These are phyloP conservation scores for Anhinga rufa DNA, from an alignment of 2,113 vertebrate species.

Conservation along the genomic window DNA sequence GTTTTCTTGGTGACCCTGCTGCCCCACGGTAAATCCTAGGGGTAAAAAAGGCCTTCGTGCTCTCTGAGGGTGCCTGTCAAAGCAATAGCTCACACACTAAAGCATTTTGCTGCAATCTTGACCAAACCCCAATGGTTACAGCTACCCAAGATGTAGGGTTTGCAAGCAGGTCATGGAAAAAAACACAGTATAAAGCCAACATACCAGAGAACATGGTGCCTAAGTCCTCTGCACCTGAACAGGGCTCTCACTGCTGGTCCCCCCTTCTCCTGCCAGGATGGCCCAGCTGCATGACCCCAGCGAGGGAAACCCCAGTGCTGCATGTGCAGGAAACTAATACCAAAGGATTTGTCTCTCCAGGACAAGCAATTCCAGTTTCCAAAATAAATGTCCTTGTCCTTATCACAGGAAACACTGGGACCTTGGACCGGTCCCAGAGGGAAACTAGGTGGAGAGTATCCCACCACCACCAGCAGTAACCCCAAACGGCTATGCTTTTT, in stretches of 20 bases:
- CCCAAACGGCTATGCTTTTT: not conserved
- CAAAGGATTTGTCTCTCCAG: not conserved
- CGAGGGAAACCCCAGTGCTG: not conserved
- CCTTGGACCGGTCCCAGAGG: not conserved
- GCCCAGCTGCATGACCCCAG: not conserved
- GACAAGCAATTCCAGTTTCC: not conserved
- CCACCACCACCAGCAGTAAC: not conserved
- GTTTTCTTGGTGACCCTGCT: not conserved
- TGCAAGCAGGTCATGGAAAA: not conserved
- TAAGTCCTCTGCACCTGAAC: not conserved
- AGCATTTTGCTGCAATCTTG: not conserved
- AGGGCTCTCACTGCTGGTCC: not conserved
- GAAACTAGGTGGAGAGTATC: not conserved
- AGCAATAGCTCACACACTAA: not conserved
- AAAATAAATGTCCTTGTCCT: not conserved
- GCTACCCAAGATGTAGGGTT: not conserved
- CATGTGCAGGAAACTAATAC: not conserved
- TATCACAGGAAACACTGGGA: not conserved
- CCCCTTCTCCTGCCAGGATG: rapidly evolving
- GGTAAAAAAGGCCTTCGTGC: not conserved
- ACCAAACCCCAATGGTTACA: not conserved
- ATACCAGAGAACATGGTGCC: not conserved
- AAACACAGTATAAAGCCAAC: not conserved
- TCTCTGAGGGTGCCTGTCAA: not conserved
- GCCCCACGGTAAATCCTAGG: not conserved